Evolutionary conservation across 2,888 invertebrate genomes (phyloP), one percentile per base, ranked within the genome.

Genomic region (Yponomeuta sedellus): DNA sequence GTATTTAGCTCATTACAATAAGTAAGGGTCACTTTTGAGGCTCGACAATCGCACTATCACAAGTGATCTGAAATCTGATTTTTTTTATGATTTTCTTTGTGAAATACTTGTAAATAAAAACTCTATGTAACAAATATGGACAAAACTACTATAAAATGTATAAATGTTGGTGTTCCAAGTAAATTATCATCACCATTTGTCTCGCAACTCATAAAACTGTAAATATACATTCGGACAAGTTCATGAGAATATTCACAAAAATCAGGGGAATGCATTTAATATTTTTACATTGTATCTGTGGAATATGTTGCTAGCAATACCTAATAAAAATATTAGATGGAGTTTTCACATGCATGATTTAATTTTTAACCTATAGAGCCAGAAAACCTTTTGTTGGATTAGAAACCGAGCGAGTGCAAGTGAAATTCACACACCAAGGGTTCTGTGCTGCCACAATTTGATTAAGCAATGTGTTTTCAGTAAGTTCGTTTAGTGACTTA

Each of bases 321-420:
- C 77, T 79, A 90, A 89, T 91, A 91, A 91, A 90, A 91, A 91
- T 91, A 91, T 91, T 90, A 68, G 70, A 73, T 76, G 67, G 62
- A 20, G 44, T 44, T 52, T 64, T 66, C 59, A 59, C 20, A 59
- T 59, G 59, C 12, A 25, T 34, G 25, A 10, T 59, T 59, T 52
- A 3, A 52, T 52, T 52, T 52, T 52, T 52, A 52, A 4, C 44
- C 44, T 8, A 10, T 34, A 8, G 34, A 5, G 5, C 1, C 2
- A 59, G 1, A 6, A 28, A 28, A 28, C 1, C 10, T 11, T 12
- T 19, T 19, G 20, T 59, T 8, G 58, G n/a, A 59, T 11, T n/a
- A n/a, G n/a, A n/a, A n/a, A n/a, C n/a, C n/a, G n/a, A n/a, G n/a
- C n/a, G n/a, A n/a, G n/a, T n/a, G n/a, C n/a, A 5, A 5, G 28